These are phyloP conservation scores for Riparia riparia DNA, from an alignment of 2,113 vertebrate species.

Conservation along the genomic window DNA sequence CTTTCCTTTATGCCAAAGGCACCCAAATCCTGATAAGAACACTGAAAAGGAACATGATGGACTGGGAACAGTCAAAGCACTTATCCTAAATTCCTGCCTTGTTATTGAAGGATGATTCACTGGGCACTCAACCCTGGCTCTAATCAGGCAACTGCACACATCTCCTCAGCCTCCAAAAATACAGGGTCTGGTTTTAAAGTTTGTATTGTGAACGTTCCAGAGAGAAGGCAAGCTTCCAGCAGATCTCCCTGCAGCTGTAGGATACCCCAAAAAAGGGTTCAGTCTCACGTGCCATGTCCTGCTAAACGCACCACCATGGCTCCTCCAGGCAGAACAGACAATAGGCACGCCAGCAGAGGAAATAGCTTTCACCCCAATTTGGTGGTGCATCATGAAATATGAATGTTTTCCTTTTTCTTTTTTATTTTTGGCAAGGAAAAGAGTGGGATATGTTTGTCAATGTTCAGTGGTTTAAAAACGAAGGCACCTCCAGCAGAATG, in stretches of 20 bases:
- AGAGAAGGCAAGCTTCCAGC: not conserved
- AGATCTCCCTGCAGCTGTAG: not conserved
- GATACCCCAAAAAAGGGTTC: not conserved
- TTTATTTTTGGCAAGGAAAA: not conserved
- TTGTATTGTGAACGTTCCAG: not conserved
- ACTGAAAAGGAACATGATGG: constrained; percentile 12
- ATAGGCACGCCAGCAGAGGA: not conserved
- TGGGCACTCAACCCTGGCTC: not conserved
- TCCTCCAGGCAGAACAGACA: not conserved
- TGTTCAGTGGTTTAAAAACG: not conserved
- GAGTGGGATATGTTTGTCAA: not conserved
- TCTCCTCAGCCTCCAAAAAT: constrained; percentile 11
- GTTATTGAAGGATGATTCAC: not conserved
- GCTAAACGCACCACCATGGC: not conserved
- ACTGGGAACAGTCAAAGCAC: constrained; percentile 53
- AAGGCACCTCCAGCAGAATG: not conserved
- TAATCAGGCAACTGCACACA: not conserved
- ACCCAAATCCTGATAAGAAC: constrained; percentile 39
- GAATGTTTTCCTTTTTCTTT: not conserved
- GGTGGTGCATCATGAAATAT: not conserved
- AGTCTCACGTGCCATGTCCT: not conserved
- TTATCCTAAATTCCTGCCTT: constrained; percentile 30
- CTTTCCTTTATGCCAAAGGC: not conserved
- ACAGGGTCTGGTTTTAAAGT: not conserved
- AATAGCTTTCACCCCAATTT: not conserved